A percentile compares a stretch with the other conserved stretches of the same genome.
Evolutionary conservation across 2,888 invertebrate species (phyloP).

Genomic region (Lycaena phlaeas): DNA sequence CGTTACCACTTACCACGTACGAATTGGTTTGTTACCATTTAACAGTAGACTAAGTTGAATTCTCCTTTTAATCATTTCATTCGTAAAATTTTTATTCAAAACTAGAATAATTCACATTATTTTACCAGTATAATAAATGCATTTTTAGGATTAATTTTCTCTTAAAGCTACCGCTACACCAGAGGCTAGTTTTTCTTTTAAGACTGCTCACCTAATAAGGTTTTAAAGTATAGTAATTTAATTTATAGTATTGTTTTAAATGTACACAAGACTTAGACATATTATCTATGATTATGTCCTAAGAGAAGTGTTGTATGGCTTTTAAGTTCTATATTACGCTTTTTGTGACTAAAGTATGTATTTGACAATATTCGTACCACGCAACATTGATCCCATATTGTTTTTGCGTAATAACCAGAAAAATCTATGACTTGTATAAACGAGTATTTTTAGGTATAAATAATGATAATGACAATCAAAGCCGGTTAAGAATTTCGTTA

Average conservation of each 20-base stretch:
- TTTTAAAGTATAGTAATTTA: background rate
- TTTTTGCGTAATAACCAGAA: no score
- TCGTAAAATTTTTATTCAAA: background rate
- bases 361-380: no score
- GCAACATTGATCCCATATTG: no score
- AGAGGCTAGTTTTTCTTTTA: constrained; percentile 1
- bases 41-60: background rate
- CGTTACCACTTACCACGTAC: background rate
- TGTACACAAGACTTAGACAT: background rate
- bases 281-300: no score
- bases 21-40: constrained; percentile 9
- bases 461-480: no score
- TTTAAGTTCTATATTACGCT: no score
- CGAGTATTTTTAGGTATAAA: no score
- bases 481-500: background rate
- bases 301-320: no score
- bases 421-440: no score
- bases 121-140: background rate
- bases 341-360: no score
- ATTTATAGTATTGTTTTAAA: background rate
- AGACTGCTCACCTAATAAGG: background rate
- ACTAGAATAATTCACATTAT: background rate
- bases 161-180: background rate
- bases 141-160: background rate
- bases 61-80: background rate